These are phyloP conservation scores for Heterotilapia buettikoferi DNA, from an alignment of 2,113 vertebrate species.

Conservation along the genomic window DNA sequence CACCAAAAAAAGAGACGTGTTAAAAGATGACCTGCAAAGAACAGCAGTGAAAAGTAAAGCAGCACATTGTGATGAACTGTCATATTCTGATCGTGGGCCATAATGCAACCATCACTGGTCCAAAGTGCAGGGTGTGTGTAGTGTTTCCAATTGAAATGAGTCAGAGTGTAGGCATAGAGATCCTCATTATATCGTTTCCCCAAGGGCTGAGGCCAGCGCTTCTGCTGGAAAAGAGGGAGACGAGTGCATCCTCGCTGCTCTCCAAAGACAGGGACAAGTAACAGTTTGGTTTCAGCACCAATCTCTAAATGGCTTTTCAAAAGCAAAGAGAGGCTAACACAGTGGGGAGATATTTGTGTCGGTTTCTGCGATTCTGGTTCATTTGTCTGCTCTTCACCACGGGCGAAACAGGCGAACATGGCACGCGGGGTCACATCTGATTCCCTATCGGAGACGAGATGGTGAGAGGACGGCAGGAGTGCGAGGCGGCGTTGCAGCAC, in stretches of 20 bases:
- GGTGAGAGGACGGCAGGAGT: slow-evolving; percentile 59
- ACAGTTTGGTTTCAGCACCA: slow-evolving; percentile 48
- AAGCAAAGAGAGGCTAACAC: neutral
- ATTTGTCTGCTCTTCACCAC: slow-evolving; percentile 60
- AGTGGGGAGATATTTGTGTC: slow-evolving; percentile 25
- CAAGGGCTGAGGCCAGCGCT: slow-evolving; percentile 54
- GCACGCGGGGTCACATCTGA: slow-evolving; percentile 64
- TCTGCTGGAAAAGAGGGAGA: slow-evolving; percentile 40
- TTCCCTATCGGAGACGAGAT: slow-evolving; percentile 50
- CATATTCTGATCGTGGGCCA: slow-evolving; percentile 52
- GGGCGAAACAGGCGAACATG: slow-evolving; percentile 58
- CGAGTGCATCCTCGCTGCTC: slow-evolving; percentile 31
- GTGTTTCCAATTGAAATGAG: slow-evolving; percentile 76
- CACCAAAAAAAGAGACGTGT: neutral
- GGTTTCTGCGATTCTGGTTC: slow-evolving; percentile 45
- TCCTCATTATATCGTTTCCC: slow-evolving; percentile 72
- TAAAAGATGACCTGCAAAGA: neutral
- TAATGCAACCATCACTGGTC: slow-evolving; percentile 71
- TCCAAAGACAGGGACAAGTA: slow-evolving; percentile 35
- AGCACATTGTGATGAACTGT: slow-evolving; percentile 57
- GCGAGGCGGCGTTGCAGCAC: slow-evolving; percentile 51
- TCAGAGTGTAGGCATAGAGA: slow-evolving; percentile 62
- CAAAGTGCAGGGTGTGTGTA: slow-evolving; percentile 64
- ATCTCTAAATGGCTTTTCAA: slow-evolving; percentile 45
- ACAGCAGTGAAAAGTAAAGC: slow-evolving; percentile 13